Base-by-base conservation (phyloP, 2,888 invertebrate species). In the Lepidonotus clava region DNA sequence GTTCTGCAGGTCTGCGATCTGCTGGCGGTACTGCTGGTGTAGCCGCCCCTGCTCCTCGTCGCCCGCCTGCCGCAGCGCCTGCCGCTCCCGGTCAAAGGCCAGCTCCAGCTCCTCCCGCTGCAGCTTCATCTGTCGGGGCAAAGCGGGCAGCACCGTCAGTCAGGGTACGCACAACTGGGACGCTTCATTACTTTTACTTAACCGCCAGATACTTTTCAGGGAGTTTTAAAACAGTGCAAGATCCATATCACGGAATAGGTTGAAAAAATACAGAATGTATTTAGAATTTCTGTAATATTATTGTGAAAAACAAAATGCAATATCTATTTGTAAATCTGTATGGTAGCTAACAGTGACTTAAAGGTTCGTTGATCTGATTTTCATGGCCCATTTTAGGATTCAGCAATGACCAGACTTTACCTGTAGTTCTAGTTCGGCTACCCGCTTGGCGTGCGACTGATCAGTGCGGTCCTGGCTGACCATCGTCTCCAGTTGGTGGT, bases 71-170 rank as follows among this genome's bases (percentile, higher is more conserved):
- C 84, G 86, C 77, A 91, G 86, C 34, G 88, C 86, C 34, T 85
- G 53, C 83, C 85, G 87, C 84, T 90, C 89, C 46, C 88, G 51
- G 21, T 88, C 87, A 86, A 89, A 88, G 24, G 88, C 86, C 2
- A 83, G 66, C 77, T 88, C 87, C 84, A 90, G 56, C 67, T 89
- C 88, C 51, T 90, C 90, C 24, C 88, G 85, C 84, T 90, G 88
- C 53, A 89, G 87, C 24, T 80, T 85, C 76, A 91, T 76, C 80
- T 80, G 83, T 89, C n/a, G n/a, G n/a, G n/a, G 85, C 21, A 51
- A 51, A 51, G 21, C 11, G 51, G 21, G 11, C 21, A 21, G 51
- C 11, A n/a, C n/a, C n/a, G n/a, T 24, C 86, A 80, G 21, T 90
- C 88, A 11, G 89, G 67, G 38, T 87, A 67, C 18, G 6, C 21